Conservation (phyloP, 2,113 vertebrate genomes). For the Alethe diademata region DNA sequence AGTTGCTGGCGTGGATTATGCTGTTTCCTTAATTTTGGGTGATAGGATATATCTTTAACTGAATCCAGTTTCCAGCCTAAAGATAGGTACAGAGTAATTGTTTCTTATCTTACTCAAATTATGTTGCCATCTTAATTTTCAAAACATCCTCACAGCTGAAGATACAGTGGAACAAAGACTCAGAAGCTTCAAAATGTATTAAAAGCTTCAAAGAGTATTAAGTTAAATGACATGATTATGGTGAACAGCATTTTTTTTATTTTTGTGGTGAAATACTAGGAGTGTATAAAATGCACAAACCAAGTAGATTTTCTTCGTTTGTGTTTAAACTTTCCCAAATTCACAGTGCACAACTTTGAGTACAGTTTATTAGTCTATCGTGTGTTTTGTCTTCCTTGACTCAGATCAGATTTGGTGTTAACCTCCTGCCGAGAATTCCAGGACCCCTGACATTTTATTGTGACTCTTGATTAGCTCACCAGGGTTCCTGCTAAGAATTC, state of each 20-base stretch:
- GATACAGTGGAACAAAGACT: not conserved
- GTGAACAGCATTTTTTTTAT: not conserved
- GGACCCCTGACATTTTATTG: constrained; percentile 68
- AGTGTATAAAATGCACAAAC: not conserved
- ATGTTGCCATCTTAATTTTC: not conserved
- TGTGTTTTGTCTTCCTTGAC: constrained; percentile 47
- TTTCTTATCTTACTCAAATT: not conserved
- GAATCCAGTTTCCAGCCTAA: not conserved
- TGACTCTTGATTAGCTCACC: constrained; percentile 67
- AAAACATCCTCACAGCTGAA: not conserved
- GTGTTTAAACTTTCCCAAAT: not conserved
- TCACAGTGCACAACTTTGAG: not conserved
- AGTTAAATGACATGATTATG: not conserved
- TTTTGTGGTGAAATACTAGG: not conserved
- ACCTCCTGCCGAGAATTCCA: constrained; percentile 62
- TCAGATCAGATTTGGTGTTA: constrained; percentile 44
- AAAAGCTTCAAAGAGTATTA: not conserved
- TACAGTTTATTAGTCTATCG: constrained; percentile 6
- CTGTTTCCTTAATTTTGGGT: not conserved
- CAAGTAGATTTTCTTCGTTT: not conserved
- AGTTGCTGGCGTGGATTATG: not conserved
- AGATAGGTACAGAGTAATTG: not conserved
- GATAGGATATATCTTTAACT: not conserved
- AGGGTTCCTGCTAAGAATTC: constrained; percentile 67
- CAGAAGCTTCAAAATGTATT: not conserved